Evolutionary conservation across 2,797 vertebrate species (phyloP).

Genomic region (Alauda arvensis): DNA sequence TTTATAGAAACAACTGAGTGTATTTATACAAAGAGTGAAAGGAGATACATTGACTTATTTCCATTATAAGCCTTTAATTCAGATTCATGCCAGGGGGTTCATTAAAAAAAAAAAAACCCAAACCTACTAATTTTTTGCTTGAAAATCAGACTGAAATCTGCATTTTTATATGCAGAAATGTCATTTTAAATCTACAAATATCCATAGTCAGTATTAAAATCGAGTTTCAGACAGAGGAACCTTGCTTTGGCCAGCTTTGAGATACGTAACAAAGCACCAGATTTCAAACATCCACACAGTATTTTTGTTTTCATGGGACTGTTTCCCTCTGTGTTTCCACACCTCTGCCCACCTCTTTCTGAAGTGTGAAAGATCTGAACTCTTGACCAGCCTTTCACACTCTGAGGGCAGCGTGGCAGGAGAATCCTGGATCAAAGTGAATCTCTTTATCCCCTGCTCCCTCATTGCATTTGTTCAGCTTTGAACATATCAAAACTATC

Average conservation of each 20-base stretch:
- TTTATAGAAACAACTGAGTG: background rate
- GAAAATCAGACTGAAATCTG: background rate
- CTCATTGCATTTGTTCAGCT: background rate
- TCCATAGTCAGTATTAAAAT: background rate
- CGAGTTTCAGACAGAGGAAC: background rate
- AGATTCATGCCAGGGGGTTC: accelerated
- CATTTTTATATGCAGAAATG: background rate
- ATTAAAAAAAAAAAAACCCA: background rate
- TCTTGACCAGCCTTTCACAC: background rate
- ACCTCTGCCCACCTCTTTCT: background rate
- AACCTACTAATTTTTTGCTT: background rate
- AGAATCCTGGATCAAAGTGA: background rate
- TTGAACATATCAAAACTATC: background rate
- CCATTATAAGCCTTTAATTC: background rate
- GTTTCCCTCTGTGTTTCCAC: background rate
- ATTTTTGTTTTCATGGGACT: background rate
- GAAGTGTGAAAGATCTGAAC: background rate
- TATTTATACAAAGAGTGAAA: background rate
- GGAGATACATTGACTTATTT: background rate
- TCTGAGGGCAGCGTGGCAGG: background rate
- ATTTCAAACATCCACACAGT: background rate
- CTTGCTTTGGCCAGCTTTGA: background rate
- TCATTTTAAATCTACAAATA: background rate
- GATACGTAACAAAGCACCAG: background rate
- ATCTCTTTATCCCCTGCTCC: background rate